A percentile compares a stretch with the other conserved stretches of the same genome.
These are phyloP conservation scores for Exocentrus adspersus DNA, from an alignment of 2,888 invertebrate species.

Conservation along the genomic window DNA sequence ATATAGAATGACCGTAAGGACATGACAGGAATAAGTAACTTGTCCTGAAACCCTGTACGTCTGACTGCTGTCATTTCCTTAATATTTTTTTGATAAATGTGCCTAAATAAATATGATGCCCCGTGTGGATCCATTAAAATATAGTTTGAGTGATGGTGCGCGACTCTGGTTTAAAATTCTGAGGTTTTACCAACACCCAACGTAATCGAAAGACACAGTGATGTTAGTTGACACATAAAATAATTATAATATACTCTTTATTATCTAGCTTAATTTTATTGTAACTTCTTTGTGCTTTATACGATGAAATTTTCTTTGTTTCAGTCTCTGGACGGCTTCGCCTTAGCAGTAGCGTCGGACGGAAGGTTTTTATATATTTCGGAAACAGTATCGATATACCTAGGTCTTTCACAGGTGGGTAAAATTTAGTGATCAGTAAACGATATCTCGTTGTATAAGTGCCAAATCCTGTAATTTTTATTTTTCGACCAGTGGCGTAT, in stretches of 20 bases:
- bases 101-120: conserved; percentile 27
- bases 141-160: conserved; percentile 23
- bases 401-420: conserved; percentile 96
- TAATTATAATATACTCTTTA: too few relatives aligned
- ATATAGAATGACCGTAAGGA: conserved; percentile 63
- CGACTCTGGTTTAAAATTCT: too few relatives aligned
- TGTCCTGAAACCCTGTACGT: conserved; percentile 47
- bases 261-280: too few relatives aligned
- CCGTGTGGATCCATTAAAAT: conserved; percentile 23
- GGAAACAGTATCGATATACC: conserved; percentile 99
- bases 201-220: too few relatives aligned
- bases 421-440: background rate
- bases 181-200: too few relatives aligned
- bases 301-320: conserved; percentile 59
- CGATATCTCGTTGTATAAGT: background rate
- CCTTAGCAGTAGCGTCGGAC: conserved; percentile 93
- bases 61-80: conserved; percentile 47
- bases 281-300: background rate
- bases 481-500: background rate
- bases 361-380: conserved; percentile 99
- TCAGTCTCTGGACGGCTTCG: conserved; percentile 97
- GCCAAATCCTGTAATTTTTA: background rate
- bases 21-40: conserved; percentile 63
- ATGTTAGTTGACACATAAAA: too few relatives aligned
- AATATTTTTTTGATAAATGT: conserved; percentile 53